Base-by-base conservation (phyloP, 2,797 vertebrate species). In the Decapterus maruadsi region DNA sequence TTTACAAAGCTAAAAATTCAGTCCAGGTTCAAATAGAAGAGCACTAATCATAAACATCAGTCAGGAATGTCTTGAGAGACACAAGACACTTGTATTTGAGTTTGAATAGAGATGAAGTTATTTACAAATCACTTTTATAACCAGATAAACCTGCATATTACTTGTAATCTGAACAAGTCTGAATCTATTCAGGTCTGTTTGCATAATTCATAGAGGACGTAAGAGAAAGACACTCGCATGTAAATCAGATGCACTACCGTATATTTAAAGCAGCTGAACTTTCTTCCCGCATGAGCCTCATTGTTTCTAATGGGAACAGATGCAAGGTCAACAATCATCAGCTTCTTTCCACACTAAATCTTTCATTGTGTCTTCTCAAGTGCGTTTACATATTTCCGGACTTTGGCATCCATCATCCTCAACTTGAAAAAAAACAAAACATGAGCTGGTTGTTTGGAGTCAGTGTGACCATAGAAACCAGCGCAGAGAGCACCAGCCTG, bases 1-100 rank as follows among this genome's bases (percentile, higher is more conserved):
- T 86, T 87, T 81, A 14, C 40, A 75, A 22, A 46, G 14, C 26
- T 57, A 42, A 68, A 50, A 77, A 59, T 67, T 55, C 46, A 77
- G 22, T 36, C 10, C 3, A 61, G 63, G 1, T 61, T 56, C 43
- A 64, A 5, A 1, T 22, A 42, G 71, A 77, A 0, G 1, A 59
- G 43, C 56, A 40, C 29, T 80, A 82, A 80, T 81, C 38, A 68
- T 42, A 63, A 78, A 75, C 63, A 34, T 46, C 31, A 72, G 46
- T 46, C 71, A 4, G 50, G 68, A 80, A 66, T 64, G 34, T 11
- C n/a, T 54, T 26, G 26, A 26, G 26, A 26, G 26, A 26, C 10
- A 46, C 0, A n/a, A 31, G 11, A n/a, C 2, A 43, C 7, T 51
- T 45, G 22, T 5, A 46, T 13, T 46, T 1, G 4, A 67, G 17